Conservation (phyloP, 2,888 invertebrate genomes). For the Alloplasta piceator region DNA sequence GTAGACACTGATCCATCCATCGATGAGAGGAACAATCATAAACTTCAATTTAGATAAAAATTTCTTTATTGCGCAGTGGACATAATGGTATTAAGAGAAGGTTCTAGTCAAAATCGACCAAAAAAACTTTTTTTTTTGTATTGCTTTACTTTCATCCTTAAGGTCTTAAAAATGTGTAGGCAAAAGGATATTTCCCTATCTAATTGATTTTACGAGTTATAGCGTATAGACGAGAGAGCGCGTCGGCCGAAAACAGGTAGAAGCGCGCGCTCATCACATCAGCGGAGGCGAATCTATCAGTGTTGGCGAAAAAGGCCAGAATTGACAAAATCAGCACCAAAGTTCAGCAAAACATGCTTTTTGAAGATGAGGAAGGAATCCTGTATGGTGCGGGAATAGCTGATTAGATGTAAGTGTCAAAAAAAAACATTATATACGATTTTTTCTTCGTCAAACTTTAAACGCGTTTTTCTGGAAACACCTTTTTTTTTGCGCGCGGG, state of each 20-base stretch:
- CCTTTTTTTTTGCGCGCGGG: conserved; percentile 39
- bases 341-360: conserved; percentile 2
- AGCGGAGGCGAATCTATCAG: conserved; percentile 5
- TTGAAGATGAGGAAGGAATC: background rate
- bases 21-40: too few species aligned
- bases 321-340: conserved; percentile 2
- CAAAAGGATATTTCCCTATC: conserved; percentile 15
- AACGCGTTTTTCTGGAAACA: conserved; percentile 35
- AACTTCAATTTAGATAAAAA: too few species aligned
- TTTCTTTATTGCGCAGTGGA: too few species aligned
- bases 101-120: conserved; percentile 40
- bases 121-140: too few species aligned
- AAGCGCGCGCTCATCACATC: conserved; percentile 1
- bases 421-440: conserved; percentile 9
- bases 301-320: conserved; percentile 2
- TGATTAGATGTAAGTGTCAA: conserved; percentile 5
- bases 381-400: background rate
- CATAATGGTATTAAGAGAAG: too few species aligned
- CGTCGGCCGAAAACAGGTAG: conserved; percentile 20
- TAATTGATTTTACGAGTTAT: conserved; percentile 17
- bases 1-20: too few species aligned
- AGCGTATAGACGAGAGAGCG: conserved; percentile 9
- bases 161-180: too few species aligned
- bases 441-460: conserved; percentile 17
- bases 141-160: too few species aligned